These are phyloP conservation scores for Chauna torquata DNA, from an alignment of 2,113 vertebrate species.

Conservation along the genomic window DNA sequence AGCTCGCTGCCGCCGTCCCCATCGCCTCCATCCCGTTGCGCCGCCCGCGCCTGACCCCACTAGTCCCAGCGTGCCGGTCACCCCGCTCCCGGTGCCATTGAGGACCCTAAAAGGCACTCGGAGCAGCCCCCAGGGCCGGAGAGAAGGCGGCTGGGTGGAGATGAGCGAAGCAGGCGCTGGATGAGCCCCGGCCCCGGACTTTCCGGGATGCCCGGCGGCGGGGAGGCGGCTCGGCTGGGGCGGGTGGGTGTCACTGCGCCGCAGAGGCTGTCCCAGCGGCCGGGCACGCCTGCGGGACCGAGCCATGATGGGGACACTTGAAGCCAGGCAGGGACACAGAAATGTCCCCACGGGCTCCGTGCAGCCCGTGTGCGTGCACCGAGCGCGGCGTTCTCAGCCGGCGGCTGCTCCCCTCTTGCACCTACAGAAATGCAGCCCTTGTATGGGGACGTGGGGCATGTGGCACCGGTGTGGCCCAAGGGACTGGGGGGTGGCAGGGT, in stretches of 20 bases:
- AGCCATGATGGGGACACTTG: rapidly evolving
- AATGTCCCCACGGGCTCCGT: rapidly evolving
- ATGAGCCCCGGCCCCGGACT: rapidly evolving
- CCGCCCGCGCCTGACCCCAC: no score
- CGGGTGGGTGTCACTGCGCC: constrained; percentile 52
- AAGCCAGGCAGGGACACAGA: neutral
- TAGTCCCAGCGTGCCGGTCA: neutral
- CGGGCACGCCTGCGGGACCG: neutral
- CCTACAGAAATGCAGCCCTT: neutral
- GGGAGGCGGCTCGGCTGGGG: neutral
- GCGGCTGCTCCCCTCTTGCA: neutral
- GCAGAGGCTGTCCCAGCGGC: neutral
- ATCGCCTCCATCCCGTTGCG: constrained; percentile 44
- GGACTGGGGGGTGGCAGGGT: neutral
- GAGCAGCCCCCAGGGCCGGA: neutral
- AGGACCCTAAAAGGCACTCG: neutral
- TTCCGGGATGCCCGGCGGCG: neutral
- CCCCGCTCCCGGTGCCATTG: neutral
- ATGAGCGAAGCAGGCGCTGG: neutral
- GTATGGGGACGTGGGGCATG: neutral
- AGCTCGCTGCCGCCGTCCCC: neutral
- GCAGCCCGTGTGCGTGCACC: rapidly evolving
- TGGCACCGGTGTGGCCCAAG: neutral
- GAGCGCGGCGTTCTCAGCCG: rapidly evolving
- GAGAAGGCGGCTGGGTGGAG: neutral